A percentile compares a stretch with the other conserved stretches of the same genome.
These are phyloP conservation scores for Plagodis pulveraria DNA, from an alignment of 2,888 invertebrate species.

Conservation along the genomic window DNA sequence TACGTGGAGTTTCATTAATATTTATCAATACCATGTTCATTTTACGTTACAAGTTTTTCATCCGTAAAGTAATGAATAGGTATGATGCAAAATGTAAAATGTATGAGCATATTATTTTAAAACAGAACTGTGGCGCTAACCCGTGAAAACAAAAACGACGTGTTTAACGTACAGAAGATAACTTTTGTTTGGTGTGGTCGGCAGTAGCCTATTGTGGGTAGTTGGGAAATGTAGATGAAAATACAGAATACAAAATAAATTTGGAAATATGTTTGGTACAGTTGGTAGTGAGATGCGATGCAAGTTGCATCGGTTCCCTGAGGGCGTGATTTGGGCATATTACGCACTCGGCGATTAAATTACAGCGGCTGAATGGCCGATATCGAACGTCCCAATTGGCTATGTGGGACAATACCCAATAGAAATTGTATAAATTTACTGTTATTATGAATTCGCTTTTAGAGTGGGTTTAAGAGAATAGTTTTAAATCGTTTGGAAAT, in stretches of 20 bases:
- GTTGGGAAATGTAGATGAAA: slow-evolving; percentile 26
- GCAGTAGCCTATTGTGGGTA: slow-evolving; percentile 56
- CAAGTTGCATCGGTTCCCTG: slow-evolving; percentile 61
- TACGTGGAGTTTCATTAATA: slow-evolving; percentile 27
- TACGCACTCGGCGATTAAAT: slow-evolving; percentile 46
- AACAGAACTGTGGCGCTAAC: slow-evolving; percentile 39
- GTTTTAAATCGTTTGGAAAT: too few species aligned
- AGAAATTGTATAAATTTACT: neutral
- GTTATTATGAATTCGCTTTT: neutral
- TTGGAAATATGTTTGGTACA: slow-evolving; percentile 60
- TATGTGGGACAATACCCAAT: slow-evolving; percentile 4
- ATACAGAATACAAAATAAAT: slow-evolving; percentile 62
- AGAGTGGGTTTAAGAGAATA: too few species aligned
- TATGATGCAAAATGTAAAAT: slow-evolving; percentile 3
- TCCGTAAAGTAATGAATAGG: slow-evolving; percentile 3
- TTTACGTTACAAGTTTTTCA: slow-evolving; percentile 15
- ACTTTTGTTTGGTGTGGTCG: slow-evolving; percentile 55
- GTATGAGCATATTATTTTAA: slow-evolving; percentile 23
- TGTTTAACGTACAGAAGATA: slow-evolving; percentile 47
- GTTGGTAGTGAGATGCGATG: slow-evolving; percentile 61
- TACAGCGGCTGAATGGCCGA: slow-evolving; percentile 25
- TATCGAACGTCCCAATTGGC: slow-evolving; percentile 10
- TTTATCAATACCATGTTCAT: slow-evolving; percentile 12
- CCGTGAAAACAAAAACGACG: slow-evolving; percentile 45
- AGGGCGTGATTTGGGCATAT: slow-evolving; percentile 53